These are phyloP conservation scores for Oceanodroma tethys DNA, from an alignment of 2,113 vertebrate genomes.

Conservation along the genomic window DNA sequence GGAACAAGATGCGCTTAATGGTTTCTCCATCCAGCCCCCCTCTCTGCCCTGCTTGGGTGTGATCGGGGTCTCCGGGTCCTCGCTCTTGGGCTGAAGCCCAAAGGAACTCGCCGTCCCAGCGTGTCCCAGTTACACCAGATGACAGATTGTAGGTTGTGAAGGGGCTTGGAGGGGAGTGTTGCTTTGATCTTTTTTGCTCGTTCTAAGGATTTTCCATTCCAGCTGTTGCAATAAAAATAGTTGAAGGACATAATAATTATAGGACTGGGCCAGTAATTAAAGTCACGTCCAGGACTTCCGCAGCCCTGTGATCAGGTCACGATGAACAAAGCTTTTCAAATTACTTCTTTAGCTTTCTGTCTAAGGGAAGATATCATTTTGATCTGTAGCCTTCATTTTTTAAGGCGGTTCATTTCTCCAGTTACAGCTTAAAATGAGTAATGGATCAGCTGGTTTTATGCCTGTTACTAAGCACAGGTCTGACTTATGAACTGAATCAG, in stretches of 20 bases:
- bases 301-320: background rate
- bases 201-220: constrained; percentile 4
- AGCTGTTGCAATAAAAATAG: background rate
- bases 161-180: background rate
- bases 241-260: background rate
- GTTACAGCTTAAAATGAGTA: background rate
- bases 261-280: background rate
- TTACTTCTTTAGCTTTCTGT: background rate
- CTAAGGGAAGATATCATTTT: background rate
- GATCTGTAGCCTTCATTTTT: background rate
- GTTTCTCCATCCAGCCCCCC: background rate
- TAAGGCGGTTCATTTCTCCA: background rate
- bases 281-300: background rate
- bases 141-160: background rate
- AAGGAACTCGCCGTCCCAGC: background rate
- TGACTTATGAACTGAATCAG: background rate
- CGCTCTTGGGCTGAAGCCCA: background rate
- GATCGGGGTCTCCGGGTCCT: background rate
- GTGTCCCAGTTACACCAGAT: background rate
- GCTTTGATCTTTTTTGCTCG: background rate
- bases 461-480: background rate
- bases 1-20: background rate
- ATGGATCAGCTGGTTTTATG: background rate
- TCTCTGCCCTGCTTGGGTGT: fast-evolving
- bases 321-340: background rate